Base-by-base conservation (phyloP, 2,797 vertebrate species). In the Aplochiton taeniatus region DNA sequence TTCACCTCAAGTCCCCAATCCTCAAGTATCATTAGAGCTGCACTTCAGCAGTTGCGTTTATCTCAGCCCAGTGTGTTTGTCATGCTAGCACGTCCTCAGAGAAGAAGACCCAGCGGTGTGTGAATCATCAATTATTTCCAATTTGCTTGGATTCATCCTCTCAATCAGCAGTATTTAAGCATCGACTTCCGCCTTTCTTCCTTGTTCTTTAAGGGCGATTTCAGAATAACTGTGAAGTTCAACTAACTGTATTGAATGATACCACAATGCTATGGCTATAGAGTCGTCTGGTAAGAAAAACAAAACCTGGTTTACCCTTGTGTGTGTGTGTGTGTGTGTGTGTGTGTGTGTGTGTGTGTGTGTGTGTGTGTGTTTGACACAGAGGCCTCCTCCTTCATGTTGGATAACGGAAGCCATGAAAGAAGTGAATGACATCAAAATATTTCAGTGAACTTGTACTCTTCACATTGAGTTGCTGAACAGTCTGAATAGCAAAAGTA, bases 21-120 rank as follows among this genome's bases (percentile, higher is more conserved):
- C 51, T 69, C 65, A 72, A 69, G 41, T 46, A 17, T 66, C 49
- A 71, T 69, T 59, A 66, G 12, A 76, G 45, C 19, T 54, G 47
- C 54, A 53, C 76, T 70, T 69, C 12, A 66, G 48, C 12, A 11
- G 17, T 56, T 75, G 61, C 57, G 16, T 44, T 52, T 64, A 45
- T 58, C 61, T 59, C 65, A 70, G 42, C 9, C 31, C 17, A 66
- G 41, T 47, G 31, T 57, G 58, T 68, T 70, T n/a, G 41, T 48
- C 18, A 4, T 53, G 41, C 14, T 11, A 20, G 1, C 52, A 10
- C 8, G 16, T 58, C 10, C 46, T 65, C 19, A 65, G 19, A 48
- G 51, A 48, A 58, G 17, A 66, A 64, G 0, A 14, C 9, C 8
- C 50, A 56, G 43, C 69, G 20, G 47, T 51, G 47, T 52, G 12